Base-by-base conservation (phyloP, 1,140 invertebrate genomes). In the Hirudo medicinalis region DNA sequence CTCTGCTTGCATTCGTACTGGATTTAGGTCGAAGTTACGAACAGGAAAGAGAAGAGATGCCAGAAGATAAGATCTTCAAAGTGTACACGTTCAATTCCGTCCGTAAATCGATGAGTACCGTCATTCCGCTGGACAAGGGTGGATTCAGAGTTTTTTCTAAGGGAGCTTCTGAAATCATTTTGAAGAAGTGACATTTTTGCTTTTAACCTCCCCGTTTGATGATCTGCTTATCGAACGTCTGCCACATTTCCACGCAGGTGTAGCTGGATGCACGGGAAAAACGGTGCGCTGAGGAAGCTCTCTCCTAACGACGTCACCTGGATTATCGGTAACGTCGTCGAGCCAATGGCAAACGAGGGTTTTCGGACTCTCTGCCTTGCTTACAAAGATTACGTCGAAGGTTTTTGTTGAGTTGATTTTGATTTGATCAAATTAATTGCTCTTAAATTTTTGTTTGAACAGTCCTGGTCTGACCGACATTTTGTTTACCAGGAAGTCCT, bases 41-140 rank as follows among this genome's bases (percentile, higher is more conserved):
- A 80, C 86, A 87, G 9, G 86, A 96, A 74, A 87, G 95, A 67
- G 91, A 95, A 78, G 87, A 91, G 78, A 76, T 82, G 43, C 89
- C 96, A 25, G 95, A 98, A 85, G 92, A 97, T 83, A 89, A 86
- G 43, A 90, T 98, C 6, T 74, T 76, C 68, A 87, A 92, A 75
- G 94, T 99, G 19, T 99, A 95, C 85, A 99, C 96, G 6, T 99
- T 99, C 84, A 99, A 99, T 85, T 98, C 94, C 67, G 91, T 93
- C 70, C 87, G 96, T 74, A 99, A 99, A 84, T 95, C 91, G 76
- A 99, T 99, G 96, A 93, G 92, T 76, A 99, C 96, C 29, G 91
- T 97, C 67, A 88, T 99, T 77, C 86, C 89, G 77, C 73, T 49
- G 53, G 11, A 32, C 20, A 49, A 8, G 11, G 69, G 69, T 53